Conservation (phyloP, 2,888 invertebrate genomes). For the Amiota minor region DNA sequence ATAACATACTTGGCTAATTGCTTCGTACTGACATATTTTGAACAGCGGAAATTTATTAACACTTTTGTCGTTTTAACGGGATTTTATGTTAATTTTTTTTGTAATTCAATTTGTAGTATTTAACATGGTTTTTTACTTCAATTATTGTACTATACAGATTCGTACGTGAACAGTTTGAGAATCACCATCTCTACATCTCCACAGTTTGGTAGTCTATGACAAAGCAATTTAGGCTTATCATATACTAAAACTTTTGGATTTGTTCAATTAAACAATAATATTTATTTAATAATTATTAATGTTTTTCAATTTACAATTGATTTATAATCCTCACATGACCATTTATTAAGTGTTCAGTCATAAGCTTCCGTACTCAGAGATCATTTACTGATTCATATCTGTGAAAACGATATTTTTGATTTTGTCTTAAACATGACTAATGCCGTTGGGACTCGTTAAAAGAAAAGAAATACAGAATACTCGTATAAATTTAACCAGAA, state of each 20-base stretch:
- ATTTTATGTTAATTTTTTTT: constrained; percentile 32
- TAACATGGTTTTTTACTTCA: neutral
- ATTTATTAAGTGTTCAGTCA: neutral
- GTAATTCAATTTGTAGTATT: constrained; percentile 9
- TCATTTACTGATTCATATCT: constrained; percentile 3
- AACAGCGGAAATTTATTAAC: constrained; percentile 21
- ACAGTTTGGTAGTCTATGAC: neutral
- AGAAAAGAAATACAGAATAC: constrained; percentile 11
- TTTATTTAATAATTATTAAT: too few species aligned
- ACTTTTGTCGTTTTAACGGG: constrained; percentile 42
- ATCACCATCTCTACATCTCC: neutral
- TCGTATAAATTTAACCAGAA: constrained; percentile 26
- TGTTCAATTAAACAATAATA: too few species aligned
- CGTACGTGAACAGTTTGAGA: neutral
- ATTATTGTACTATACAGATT: neutral
- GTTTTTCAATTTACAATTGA: too few species aligned
- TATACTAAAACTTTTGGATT: too few species aligned
- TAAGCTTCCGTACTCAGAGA: neutral
- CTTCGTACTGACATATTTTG: constrained; percentile 8
- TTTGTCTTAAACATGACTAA: constrained; percentile 42
- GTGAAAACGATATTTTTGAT: neutral
- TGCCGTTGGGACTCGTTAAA: constrained; percentile 48
- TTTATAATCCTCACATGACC: too few species aligned
- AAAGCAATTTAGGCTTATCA: neutral
- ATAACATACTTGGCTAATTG: constrained; percentile 9